phyloP scores from a whole-genome alignment of 64 coral and sea anemone species.

The Porites australiensis region DNA sequence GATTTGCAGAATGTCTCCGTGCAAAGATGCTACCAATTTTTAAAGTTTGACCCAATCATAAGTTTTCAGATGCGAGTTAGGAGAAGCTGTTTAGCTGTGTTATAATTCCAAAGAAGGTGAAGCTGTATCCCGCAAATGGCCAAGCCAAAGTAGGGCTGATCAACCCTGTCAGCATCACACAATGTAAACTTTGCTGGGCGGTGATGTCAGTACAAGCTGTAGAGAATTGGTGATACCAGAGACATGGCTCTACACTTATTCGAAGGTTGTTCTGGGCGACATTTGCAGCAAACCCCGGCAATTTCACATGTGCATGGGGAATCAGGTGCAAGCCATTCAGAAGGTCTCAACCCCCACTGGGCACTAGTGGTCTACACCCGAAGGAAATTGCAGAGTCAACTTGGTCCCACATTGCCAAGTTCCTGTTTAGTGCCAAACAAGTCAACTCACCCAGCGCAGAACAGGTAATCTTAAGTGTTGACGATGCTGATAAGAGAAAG shows the following conservation, averaged over 20 bases:
- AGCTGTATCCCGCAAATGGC: background rate
- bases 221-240: background rate
- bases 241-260: background rate
- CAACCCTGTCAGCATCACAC: background rate
- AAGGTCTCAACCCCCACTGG: constrained; percentile 6
- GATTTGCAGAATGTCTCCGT: background rate
- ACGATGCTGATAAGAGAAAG: constrained; percentile 12
- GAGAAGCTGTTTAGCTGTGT: background rate
- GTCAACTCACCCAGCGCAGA: no score
- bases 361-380: background rate
- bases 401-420: background rate
- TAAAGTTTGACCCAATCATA: background rate
- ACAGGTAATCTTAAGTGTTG: background rate
- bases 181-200: constrained; percentile 11
- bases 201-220: constrained; percentile 19
- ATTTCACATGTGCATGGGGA: constrained; percentile 19
- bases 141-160: constrained; percentile 20
- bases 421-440: background rate
- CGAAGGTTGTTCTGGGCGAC: constrained; percentile 25
- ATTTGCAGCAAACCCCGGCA: background rate
- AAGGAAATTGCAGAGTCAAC: background rate
- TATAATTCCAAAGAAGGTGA: background rate
- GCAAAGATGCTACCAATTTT: background rate
- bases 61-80: constrained; percentile 21
- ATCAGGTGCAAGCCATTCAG: constrained; percentile 8